Percentiles rank a stretch among this genome's conserved stretches.
phyloP scores from a whole-genome alignment of 1,140 invertebrate genomes.

The Cecropterus lyciades region DNA sequence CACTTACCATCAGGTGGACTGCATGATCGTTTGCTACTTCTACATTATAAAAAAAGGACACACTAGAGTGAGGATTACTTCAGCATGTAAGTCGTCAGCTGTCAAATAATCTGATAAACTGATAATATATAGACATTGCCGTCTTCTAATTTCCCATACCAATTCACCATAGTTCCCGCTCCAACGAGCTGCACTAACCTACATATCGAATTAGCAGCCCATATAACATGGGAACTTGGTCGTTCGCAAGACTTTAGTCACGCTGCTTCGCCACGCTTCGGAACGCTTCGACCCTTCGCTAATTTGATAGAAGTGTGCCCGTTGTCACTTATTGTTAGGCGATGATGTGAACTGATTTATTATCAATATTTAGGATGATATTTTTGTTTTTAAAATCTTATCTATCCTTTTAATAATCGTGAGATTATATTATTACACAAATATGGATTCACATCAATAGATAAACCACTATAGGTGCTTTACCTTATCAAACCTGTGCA shows the following conservation, averaged over 20 bases:
- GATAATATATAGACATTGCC: background rate
- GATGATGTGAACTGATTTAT: constrained; percentile 25
- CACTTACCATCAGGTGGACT: too few relatives aligned
- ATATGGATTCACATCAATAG: too few relatives aligned
- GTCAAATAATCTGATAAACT: background rate
- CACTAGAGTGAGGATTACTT: too few relatives aligned
- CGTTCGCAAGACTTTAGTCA: constrained; percentile 68
- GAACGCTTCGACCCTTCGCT: constrained; percentile 19
- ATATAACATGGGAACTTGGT: constrained; percentile 61
- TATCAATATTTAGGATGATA: background rate
- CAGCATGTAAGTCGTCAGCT: too few relatives aligned
- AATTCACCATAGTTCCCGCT: constrained; percentile 55
- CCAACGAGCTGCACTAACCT: constrained; percentile 48
- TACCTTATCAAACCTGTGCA: too few relatives aligned
- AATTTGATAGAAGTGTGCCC: constrained; percentile 33
- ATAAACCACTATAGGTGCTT: too few relatives aligned
- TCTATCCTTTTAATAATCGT: too few relatives aligned
- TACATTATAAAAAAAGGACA: too few relatives aligned
- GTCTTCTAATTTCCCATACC: constrained; percentile 56
- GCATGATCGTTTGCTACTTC: too few relatives aligned
- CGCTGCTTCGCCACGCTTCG: constrained; percentile 52
- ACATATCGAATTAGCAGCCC: constrained; percentile 48
- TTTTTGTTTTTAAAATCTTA: too few relatives aligned
- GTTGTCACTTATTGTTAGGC: constrained; percentile 24
- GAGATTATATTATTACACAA: too few relatives aligned